Base-by-base conservation (phyloP, 2,113 vertebrate species). In the Carassius carassius region DNA sequence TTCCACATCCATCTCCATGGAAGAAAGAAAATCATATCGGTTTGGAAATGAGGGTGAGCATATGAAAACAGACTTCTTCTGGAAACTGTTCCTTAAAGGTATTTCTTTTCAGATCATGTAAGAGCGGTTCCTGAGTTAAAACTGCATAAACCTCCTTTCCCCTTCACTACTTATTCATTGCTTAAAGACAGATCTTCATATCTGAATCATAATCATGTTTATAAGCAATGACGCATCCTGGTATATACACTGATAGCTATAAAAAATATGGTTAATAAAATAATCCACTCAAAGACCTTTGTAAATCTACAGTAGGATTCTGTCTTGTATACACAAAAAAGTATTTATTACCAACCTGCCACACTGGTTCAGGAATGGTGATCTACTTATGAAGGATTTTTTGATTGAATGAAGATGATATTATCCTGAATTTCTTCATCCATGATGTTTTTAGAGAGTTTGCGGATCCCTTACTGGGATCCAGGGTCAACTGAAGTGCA, bases 141-240 rank as follows among this genome's bases (percentile, higher is more conserved):
- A 75, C 2, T 54, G 23, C 23, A 76, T 54, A 19, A 76, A 25
- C n/a, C 23, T 54, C 8, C 73, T 29, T 76, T 76, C 3, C 54
- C 23, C 73, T 54, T 74, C 70, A 74, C 17, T 23, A 47, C 41
- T 47, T 73, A 73, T 73, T 74, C 14, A 74, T 47, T 74, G 21
- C 0, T 76, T 17, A 60, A 4, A 54, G 6, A 23, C 2, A 3
- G 14, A 54, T 76, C 47, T 76, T 44, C 4, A 17, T 17, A 23
- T 19, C 14, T 49, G 51, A 76, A 51, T 8, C 23, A 51, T 14
- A 3, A 9, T 51, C n/a, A 29, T 4, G 23, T 54, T 32, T 29
- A 17, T 32, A 49, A 76, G 13, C 25, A 23, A 29, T 29, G 23
- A 76, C 73, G 54, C 14, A 32, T n/a, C 29, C n/a, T 3, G 13